Base-by-base conservation (phyloP, 35 echinoderm and acorn worm species). In the Lytechinus variegatus region DNA sequence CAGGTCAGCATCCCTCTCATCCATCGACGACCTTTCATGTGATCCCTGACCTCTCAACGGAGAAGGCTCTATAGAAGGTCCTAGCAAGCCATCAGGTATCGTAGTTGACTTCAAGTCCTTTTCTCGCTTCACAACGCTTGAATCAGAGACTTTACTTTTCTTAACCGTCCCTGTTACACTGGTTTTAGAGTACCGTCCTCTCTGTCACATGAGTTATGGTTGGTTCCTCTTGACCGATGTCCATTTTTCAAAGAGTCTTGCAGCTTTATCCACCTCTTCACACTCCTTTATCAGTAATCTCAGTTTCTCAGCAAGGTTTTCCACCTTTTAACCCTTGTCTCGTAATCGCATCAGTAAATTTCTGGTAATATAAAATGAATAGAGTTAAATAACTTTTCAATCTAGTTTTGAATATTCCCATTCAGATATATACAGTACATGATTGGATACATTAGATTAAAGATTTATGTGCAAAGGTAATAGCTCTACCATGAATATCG, bases 211-310 rank as follows among this genome's bases (percentile, higher is more conserved):
- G 14, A 52, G 4, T 87, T 13, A 53, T 54, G 8, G 10, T 11
- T 12, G 27, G 52, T 12, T 96, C 57, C 33, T 96, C 86, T 89
- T 24, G 44, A 53, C 92, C 91, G 3, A 97, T 56, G 57, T 97
- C 92, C 95, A 97, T 95, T 94, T 94, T 8, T 94, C 95, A 94
- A 97, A 95, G 9, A 97, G 44, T 52, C 94, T 54, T 89, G 96
- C 95, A 52, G 96, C 53, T 87, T 9, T 61, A 3, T 97, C 95
- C 53, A 97, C 86, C 24, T 92, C 55, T 54, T 95, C 91, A 52
- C 54, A 52, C 54, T 97, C 54, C 94, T 61, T 94, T 27, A 97
- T 94, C 16, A 94, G 21, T 52, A 94, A 21, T 52, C 94, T 19
- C 52, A 97, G 54, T 55, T 94, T 97, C 8, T 97, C 92, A 94